Conservation (phyloP, 1,140 invertebrate genomes). For the Maconellicoccus hirsutus region DNA sequence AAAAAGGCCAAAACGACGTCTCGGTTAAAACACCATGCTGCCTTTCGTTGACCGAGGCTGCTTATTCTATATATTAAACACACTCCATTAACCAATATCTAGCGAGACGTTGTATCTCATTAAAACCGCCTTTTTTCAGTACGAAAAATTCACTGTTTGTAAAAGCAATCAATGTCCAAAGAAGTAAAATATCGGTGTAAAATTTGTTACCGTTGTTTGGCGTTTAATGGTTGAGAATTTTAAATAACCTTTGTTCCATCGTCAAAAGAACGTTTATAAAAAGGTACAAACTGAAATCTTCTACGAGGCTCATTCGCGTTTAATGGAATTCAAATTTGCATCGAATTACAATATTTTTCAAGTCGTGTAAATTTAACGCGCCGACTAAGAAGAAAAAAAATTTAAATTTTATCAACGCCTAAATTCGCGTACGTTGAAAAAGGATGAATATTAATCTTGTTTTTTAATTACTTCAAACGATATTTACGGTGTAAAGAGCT, state of each 20-base stretch:
- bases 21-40: no score
- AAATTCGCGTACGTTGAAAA: neutral
- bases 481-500: no score
- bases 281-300: neutral
- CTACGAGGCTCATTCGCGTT: neutral
- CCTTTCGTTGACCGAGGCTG: no score
- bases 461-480: neutral
- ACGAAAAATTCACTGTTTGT: neutral
- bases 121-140: neutral
- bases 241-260: neutral
- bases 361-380: neutral
- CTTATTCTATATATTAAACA: neutral
- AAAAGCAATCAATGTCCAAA: constrained; percentile 5
- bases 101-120: neutral
- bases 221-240: neutral
- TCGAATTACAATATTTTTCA: constrained; percentile 3
- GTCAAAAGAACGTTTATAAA: neutral
- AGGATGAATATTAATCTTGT: neutral
- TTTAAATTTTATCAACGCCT: neutral
- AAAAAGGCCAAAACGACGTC: no score
- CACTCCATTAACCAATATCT: neutral
- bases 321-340: neutral
- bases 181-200: neutral
- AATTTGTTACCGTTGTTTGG: neutral
- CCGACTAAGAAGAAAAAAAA: neutral